phyloP scores from a whole-genome alignment of 1,140 invertebrate species.

The Meloidogyne chitwoodi region DNA sequence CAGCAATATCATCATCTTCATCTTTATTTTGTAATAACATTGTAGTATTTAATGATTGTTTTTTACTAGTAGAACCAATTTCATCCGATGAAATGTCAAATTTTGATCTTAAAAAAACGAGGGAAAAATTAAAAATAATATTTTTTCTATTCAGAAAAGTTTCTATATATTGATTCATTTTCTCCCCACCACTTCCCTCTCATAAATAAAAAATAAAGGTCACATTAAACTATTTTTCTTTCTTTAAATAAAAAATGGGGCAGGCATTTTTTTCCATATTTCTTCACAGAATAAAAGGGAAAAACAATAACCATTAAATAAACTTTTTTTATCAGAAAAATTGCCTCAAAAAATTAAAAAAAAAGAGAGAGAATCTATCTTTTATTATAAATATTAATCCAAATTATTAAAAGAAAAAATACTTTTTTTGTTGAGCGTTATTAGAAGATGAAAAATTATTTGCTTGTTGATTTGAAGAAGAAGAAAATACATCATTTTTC shows the following conservation, averaged over 20 bases:
- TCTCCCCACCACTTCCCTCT: too few species aligned
- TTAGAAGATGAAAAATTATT: neutral
- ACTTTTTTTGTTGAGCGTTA: neutral
- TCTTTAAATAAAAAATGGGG: too few species aligned
- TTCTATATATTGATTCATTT: neutral
- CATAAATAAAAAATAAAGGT: too few species aligned
- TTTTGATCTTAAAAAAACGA: neutral
- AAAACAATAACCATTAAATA: too few species aligned
- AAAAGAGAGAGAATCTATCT: too few species aligned
- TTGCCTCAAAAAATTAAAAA: too few species aligned
- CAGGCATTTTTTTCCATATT: too few species aligned
- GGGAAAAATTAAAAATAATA: neutral
- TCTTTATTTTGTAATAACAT: neutral
- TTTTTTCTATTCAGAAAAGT: too few species aligned
- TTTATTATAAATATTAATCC: too few species aligned
- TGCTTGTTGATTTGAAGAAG: neutral
- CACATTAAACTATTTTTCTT: too few species aligned
- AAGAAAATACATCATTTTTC: neutral
- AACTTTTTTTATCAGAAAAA: too few species aligned
- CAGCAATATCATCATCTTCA: neutral
- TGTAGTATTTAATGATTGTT: neutral
- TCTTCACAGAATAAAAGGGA: too few species aligned
- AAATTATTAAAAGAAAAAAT: neutral
- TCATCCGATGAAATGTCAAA: neutral
- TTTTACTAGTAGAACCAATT: neutral